phyloP scores from a whole-genome alignment of 2,797 vertebrate species.

The Poliocrania exsul region DNA sequence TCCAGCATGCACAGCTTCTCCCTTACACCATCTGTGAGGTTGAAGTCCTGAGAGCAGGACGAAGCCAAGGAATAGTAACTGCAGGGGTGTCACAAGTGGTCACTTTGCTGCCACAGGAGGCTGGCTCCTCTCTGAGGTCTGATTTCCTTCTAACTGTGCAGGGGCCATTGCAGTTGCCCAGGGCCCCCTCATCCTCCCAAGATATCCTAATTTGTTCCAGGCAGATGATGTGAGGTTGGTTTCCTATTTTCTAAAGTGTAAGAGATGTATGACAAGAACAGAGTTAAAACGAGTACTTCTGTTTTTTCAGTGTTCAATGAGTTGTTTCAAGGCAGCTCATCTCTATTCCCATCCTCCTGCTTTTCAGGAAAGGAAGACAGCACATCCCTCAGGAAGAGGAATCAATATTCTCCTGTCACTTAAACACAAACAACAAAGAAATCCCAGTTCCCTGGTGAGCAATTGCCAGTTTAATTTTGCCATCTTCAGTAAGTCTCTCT shows the following conservation, averaged over 20 bases:
- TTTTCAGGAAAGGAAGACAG: constrained; percentile 45
- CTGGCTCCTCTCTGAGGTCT: neutral
- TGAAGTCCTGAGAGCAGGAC: neutral
- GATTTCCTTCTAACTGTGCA: neutral
- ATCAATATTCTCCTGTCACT: constrained; percentile 41
- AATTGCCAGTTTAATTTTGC: constrained; percentile 23
- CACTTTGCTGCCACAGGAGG: neutral
- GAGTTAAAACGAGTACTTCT: neutral
- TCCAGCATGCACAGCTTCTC: neutral
- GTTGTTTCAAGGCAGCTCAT: neutral
- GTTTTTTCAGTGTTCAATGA: neutral
- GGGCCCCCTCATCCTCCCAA: neutral
- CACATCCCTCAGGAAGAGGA: constrained; percentile 23
- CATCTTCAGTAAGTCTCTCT: neutral
- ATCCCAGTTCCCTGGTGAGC: neutral
- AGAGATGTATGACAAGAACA: neutral
- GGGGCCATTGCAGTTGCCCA: neutral
- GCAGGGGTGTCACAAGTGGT: neutral
- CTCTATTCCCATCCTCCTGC: neutral
- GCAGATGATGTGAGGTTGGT: neutral
- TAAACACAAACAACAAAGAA: constrained; percentile 37
- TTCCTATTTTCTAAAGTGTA: neutral
- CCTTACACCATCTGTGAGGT: neutral
- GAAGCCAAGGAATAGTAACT: neutral
- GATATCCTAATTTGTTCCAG: neutral